phyloP scores from a whole-genome alignment of 2,113 vertebrate species.

The Dipodomys merriami region DNA sequence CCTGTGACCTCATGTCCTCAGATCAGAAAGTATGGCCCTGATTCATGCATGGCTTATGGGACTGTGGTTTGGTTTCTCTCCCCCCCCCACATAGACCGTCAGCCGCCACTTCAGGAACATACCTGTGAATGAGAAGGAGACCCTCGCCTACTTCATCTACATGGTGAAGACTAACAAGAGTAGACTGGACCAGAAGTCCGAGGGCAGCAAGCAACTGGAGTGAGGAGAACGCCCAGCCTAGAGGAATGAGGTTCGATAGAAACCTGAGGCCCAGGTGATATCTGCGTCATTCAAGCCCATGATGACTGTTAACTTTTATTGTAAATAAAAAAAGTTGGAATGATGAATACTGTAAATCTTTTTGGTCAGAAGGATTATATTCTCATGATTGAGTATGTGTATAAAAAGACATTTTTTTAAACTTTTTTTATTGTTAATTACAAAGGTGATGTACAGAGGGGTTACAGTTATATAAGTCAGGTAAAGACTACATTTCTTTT shows the following conservation, averaged over 20 bases:
- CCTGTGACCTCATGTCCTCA: background rate
- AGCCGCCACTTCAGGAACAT: conserved; percentile 99
- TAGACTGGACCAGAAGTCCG: conserved; percentile 96
- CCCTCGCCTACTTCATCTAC: conserved; percentile 98
- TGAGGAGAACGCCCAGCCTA: conserved; percentile 79
- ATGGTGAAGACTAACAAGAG: conserved; percentile 99
- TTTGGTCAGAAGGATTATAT: conserved; percentile 80
- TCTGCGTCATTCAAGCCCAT: conserved; percentile 77
- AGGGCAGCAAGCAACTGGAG: conserved; percentile 93
- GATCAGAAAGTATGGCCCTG: conserved; percentile 57
- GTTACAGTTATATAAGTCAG: too few relatives aligned
- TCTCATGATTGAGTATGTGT: conserved; percentile 81
- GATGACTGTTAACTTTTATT: conserved; percentile 82
- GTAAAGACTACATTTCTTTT: too few relatives aligned
- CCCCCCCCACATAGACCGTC: conserved; percentile 90
- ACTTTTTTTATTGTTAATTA: too few relatives aligned
- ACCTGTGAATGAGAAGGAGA: conserved; percentile 98
- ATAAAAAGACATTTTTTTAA: conserved; percentile 80
- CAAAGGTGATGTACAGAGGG: too few relatives aligned
- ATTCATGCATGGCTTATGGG: conserved; percentile 61
- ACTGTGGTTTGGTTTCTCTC: conserved; percentile 36
- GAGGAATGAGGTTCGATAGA: background rate
- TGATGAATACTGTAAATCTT: conserved; percentile 82
- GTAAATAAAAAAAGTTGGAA: conserved; percentile 83
- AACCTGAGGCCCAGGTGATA: conserved; percentile 76